Percentiles rank a stretch among this genome's conserved stretches.
These are phyloP conservation scores for Endotricha flammealis DNA, from an alignment of 2,888 invertebrate species.

Conservation along the genomic window DNA sequence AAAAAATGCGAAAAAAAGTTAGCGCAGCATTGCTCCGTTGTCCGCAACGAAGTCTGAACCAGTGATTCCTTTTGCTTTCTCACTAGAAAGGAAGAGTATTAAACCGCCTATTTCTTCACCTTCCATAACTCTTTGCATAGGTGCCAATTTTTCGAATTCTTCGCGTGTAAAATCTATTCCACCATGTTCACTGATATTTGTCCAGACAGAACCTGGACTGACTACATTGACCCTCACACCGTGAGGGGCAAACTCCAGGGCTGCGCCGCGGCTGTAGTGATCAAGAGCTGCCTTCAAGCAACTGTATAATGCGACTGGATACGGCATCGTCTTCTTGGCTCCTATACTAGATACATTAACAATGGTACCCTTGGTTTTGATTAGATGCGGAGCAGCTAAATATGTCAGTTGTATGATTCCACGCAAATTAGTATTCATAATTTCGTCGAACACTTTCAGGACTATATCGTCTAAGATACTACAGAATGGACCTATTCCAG, in stretches of 20 bases:
- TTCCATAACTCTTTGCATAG: background rate
- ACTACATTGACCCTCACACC: constrained; percentile 82
- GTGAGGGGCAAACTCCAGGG: constrained; percentile 82
- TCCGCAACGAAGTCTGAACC: constrained; percentile 23
- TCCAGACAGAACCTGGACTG: constrained; percentile 34
- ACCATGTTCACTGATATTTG: constrained; percentile 67
- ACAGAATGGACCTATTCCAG: constrained; percentile 13
- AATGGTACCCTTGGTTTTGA: constrained; percentile 22
- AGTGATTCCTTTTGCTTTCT: constrained; percentile 18
- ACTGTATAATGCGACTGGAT: constrained; percentile 22
- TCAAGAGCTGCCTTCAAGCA: constrained; percentile 34
- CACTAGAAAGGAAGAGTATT: constrained; percentile 18
- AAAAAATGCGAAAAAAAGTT: too few species aligned
- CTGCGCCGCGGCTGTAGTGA: constrained; percentile 31
- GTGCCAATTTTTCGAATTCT: background rate
- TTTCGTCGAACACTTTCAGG: constrained; percentile 19
- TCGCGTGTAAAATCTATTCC: background rate
- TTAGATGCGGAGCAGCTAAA: constrained; percentile 20
- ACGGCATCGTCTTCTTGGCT: constrained; percentile 3
- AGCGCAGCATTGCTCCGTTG: constrained; percentile 19
- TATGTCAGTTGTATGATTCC: constrained; percentile 19
- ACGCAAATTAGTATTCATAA: constrained; percentile 23
- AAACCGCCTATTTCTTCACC: constrained; percentile 14
- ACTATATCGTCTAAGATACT: constrained; percentile 14
- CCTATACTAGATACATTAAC: constrained; percentile 23